Conservation (phyloP, 2,888 invertebrate species). For the Andrena bicolor region DNA sequence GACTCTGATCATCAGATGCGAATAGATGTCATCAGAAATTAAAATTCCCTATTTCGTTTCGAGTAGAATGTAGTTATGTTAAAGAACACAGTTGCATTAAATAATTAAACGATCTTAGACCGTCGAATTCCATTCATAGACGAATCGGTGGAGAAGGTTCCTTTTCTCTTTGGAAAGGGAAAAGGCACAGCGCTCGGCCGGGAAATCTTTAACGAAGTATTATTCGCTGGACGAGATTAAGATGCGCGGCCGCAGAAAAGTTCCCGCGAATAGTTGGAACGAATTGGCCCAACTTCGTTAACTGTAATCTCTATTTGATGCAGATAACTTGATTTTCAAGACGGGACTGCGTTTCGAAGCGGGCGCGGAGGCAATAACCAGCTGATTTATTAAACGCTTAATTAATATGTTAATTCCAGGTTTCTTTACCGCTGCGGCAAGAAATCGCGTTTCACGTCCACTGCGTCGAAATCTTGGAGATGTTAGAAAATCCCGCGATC, state of each 20-base stretch:
- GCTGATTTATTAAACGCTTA: conserved; percentile 78
- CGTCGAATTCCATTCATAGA: neutral
- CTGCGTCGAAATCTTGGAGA: neutral
- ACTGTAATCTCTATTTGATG: conserved; percentile 81
- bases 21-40: neutral
- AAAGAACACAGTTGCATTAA: neutral
- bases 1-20: conserved; percentile 2
- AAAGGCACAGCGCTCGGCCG: neutral
- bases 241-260: conserved; percentile 73
- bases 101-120: neutral
- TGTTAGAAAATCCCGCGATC: neutral
- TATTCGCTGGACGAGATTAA: conserved; percentile 72
- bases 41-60: conserved; percentile 8
- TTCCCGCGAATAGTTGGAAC: conserved; percentile 71
- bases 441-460: neutral
- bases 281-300: conserved; percentile 75
- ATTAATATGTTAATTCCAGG: conserved; percentile 77
- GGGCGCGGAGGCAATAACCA: conserved; percentile 69
- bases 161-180: neutral
- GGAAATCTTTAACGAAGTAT: conserved; percentile 74
- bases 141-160: neutral
- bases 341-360: conserved; percentile 35
- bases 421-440: conserved; percentile 57
- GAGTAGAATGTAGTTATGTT: neutral
- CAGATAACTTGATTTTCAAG: conserved; percentile 80